Percentiles rank a stretch among this genome's conserved stretches.
These are phyloP conservation scores for Podarcis muralis DNA, from an alignment of 2,113 vertebrate genomes.

Conservation along the genomic window DNA sequence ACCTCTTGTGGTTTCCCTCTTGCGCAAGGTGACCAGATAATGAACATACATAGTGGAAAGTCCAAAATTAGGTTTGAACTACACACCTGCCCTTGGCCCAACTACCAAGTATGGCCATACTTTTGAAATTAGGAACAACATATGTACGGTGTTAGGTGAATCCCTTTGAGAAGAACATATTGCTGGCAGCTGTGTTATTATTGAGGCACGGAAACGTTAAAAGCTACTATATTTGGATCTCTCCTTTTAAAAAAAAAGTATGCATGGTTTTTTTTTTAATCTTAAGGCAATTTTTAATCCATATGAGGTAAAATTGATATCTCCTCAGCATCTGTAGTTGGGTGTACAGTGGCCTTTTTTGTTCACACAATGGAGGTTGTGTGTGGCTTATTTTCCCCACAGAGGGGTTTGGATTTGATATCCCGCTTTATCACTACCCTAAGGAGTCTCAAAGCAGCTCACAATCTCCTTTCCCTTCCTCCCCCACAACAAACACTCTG, in stretches of 20 bases:
- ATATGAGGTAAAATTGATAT: constrained; percentile 29
- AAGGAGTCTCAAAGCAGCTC: no score
- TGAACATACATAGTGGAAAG: constrained; percentile 38
- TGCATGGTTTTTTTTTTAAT: background rate
- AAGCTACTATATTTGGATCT: constrained; percentile 59
- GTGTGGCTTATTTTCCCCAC: background rate
- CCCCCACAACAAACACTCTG: no score
- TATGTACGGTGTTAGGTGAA: constrained; percentile 14
- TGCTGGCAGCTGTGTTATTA: constrained; percentile 65
- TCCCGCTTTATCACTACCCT: no score
- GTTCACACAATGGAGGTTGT: background rate
- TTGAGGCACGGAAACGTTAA: constrained; percentile 36
- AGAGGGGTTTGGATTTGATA: no score
- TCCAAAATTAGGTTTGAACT: constrained; percentile 47
- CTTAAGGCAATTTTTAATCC: constrained; percentile 44
- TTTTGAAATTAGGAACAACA: constrained; percentile 55
- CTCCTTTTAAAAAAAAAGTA: background rate
- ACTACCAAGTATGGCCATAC: constrained; percentile 13
- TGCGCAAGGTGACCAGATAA: constrained; percentile 22
- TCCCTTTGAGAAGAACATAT: constrained; percentile 54
- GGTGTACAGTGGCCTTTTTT: background rate
- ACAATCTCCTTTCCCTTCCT: no score
- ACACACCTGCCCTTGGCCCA: constrained; percentile 52
- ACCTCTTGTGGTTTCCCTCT: constrained; percentile 22
- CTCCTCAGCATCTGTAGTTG: constrained; percentile 25